A percentile compares a stretch with the other conserved stretches of the same genome.
These are phyloP conservation scores for Xestia ashworthii DNA, from an alignment of 2,888 invertebrate genomes.

Conservation along the genomic window DNA sequence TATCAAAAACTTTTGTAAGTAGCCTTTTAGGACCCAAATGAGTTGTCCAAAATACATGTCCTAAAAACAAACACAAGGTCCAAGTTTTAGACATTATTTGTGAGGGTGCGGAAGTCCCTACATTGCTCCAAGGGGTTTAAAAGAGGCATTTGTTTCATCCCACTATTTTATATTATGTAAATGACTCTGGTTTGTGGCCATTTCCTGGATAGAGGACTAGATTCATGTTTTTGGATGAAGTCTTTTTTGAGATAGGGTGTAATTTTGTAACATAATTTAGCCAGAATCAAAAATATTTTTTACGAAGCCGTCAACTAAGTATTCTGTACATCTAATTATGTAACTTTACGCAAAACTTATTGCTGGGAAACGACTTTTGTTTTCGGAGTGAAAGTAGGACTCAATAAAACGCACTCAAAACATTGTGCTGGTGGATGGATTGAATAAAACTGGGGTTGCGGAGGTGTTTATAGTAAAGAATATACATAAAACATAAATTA, in stretches of 20 bases:
- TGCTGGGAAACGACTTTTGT: too few relatives aligned
- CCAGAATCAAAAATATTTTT: neutral
- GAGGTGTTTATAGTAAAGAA: too few relatives aligned
- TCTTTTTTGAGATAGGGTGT: neutral
- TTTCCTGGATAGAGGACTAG: constrained; percentile 21
- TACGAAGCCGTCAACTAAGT: too few relatives aligned
- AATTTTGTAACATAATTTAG: constrained; percentile 4
- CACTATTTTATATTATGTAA: constrained; percentile 62
- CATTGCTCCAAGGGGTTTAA: constrained; percentile 41
- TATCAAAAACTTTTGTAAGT: neutral
- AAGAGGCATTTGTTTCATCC: constrained; percentile 50
- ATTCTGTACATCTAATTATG: too few relatives aligned
- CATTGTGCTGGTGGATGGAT: too few relatives aligned
- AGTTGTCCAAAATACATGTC: constrained; percentile 31
- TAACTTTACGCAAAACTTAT: too few relatives aligned
- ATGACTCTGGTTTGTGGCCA: constrained; percentile 29
- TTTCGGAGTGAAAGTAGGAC: too few relatives aligned
- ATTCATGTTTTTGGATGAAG: constrained; percentile 24
- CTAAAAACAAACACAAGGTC: constrained; percentile 36
- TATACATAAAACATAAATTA: too few relatives aligned
- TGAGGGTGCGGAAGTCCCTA: constrained; percentile 56
- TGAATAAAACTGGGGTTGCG: too few relatives aligned
- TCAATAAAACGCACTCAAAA: too few relatives aligned
- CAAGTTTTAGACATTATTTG: constrained; percentile 47
- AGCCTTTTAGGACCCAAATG: constrained; percentile 25